A percentile compares a stretch with the other conserved stretches of the same genome.
Conservation (phyloP, 2,888 invertebrate species). For the Eilema griseolum region DNA sequence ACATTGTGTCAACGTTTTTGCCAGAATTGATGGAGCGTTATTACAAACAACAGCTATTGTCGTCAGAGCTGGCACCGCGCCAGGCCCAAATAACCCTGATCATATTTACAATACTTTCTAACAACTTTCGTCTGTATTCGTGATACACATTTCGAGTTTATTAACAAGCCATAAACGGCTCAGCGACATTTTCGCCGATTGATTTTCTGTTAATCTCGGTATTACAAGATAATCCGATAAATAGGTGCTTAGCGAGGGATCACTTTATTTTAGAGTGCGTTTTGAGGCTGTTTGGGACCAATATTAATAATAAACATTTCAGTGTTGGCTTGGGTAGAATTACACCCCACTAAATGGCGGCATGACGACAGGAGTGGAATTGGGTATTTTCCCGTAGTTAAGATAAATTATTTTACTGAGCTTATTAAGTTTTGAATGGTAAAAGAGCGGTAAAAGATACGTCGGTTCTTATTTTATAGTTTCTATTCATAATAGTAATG, state of each 20-base stretch:
- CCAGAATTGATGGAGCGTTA: constrained; percentile 64
- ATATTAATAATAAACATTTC: neutral
- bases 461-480: no score
- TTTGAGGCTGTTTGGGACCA: neutral
- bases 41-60: constrained; percentile 56
- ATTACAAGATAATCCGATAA: constrained; percentile 8
- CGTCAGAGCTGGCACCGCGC: constrained; percentile 63
- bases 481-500: no score
- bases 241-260: neutral
- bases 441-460: no score
- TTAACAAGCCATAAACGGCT: constrained; percentile 12
- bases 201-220: constrained; percentile 9
- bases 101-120: constrained; percentile 52
- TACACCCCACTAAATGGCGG: no score
- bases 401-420: no score
- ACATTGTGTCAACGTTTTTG: constrained; percentile 58
- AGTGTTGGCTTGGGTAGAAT: no score
- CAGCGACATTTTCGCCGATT: neutral
- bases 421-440: no score
- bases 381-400: no score
- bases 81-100: constrained; percentile 64
- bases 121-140: constrained; percentile 21
- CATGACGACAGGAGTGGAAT: no score
- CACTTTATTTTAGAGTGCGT: neutral
- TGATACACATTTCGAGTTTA: constrained; percentile 9